Percentiles rank a stretch among this genome's conserved stretches.
These are phyloP conservation scores for Manis crassicaudata DNA, from an alignment of 2,797 vertebrate genomes.

Conservation along the genomic window DNA sequence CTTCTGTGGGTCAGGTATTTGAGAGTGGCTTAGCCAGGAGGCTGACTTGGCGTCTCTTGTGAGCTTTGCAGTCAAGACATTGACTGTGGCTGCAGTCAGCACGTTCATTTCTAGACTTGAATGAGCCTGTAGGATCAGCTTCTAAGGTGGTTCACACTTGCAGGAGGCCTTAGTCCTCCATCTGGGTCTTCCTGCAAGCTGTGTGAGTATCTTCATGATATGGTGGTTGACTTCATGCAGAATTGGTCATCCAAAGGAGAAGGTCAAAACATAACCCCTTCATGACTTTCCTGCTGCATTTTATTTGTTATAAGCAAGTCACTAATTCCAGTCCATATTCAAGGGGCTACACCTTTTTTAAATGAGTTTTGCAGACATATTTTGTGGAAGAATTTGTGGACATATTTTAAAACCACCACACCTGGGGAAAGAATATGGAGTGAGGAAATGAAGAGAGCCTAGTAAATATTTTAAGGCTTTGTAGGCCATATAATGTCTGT, in stretches of 20 bases:
- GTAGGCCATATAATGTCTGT: background rate
- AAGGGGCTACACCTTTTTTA: background rate
- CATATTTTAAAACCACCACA: background rate
- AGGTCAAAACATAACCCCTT: background rate
- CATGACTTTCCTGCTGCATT: background rate
- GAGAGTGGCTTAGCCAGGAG: background rate
- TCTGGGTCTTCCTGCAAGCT: background rate
- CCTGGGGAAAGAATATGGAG: background rate
- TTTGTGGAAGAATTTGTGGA: constrained; percentile 6
- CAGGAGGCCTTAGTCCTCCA: background rate
- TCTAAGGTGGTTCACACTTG: background rate
- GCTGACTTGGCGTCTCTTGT: background rate
- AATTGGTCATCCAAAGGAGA: background rate
- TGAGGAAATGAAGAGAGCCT: background rate
- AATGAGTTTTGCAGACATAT: background rate
- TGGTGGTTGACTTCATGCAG: background rate
- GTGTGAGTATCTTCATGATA: background rate
- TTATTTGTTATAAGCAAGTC: background rate
- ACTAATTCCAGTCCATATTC: background rate
- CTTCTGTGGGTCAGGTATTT: background rate
- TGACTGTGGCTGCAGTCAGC: background rate
- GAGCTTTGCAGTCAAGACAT: background rate
- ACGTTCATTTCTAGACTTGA: background rate
- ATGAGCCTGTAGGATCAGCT: background rate
- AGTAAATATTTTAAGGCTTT: background rate